A percentile compares a stretch with the other conserved stretches of the same genome.
phyloP scores from a whole-genome alignment of 2,797 vertebrate species.

The Gambelia wislizenii region DNA sequence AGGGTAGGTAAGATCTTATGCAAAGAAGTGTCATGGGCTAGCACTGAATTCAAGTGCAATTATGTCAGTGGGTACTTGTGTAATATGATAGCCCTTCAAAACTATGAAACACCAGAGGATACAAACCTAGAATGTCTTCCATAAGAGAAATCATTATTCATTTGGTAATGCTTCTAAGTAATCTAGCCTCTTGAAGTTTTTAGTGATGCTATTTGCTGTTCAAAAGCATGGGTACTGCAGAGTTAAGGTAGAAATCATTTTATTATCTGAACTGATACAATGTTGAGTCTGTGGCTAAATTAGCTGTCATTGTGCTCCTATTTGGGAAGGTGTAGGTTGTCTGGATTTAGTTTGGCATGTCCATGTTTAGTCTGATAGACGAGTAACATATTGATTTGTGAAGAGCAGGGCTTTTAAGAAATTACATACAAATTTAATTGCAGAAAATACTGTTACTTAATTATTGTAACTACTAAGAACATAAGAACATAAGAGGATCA shows the following conservation, averaged over 20 bases:
- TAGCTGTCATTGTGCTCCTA: not conserved
- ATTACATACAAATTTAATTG: slow-evolving; percentile 25
- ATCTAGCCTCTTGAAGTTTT: not conserved
- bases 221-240: not conserved
- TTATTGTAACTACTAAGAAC: slow-evolving; percentile 32
- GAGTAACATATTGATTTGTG: not conserved
- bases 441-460: slow-evolving; percentile 13
- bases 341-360: not conserved
- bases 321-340: not conserved
- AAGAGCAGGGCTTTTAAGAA: not conserved
- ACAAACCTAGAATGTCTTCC: not conserved
- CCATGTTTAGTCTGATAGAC: not conserved
- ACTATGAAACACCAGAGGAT: not conserved
- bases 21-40: too few species aligned
- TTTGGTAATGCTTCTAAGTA: not conserved
- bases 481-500: too few species aligned
- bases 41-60: too few species aligned
- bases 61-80: not conserved
- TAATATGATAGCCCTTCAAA: not conserved
- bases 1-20: too few species aligned
- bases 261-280: not conserved
- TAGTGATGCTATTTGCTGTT: not conserved
- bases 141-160: not conserved
- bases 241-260: not conserved
- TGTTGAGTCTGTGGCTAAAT: not conserved